A percentile compares a stretch with the other conserved stretches of the same genome.
Evolutionary conservation across 2,797 vertebrate genomes (phyloP).

Genomic region (Limnodromus scolopaceus): DNA sequence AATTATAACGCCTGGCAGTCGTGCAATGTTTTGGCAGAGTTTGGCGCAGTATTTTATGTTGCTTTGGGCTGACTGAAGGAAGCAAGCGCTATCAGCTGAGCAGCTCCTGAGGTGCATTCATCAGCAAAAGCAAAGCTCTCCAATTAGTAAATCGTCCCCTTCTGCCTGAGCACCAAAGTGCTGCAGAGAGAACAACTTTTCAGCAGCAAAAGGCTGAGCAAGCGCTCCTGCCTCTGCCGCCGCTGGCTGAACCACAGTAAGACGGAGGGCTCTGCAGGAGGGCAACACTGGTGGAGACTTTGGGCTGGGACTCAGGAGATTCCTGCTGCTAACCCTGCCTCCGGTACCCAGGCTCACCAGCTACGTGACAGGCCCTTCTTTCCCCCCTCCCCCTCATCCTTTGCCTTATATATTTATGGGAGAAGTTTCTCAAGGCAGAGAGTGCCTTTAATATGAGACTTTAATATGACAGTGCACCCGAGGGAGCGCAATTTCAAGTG

Average conservation of each 20-base stretch:
- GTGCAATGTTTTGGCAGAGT: background rate
- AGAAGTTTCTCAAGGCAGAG: background rate
- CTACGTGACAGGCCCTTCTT: background rate
- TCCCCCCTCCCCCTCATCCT: background rate
- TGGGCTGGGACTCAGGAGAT: background rate
- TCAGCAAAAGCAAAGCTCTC: background rate
- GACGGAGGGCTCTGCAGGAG: accelerated
- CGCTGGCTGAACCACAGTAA: accelerated
- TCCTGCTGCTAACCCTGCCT: background rate
- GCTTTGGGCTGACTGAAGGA: background rate
- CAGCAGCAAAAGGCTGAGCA: background rate
- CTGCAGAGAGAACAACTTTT: background rate
- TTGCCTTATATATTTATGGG: background rate
- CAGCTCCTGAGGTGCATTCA: accelerated
- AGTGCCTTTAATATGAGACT: background rate
- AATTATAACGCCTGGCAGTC: background rate
- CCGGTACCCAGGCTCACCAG: background rate
- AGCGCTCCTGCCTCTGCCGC: background rate
- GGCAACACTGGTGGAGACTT: background rate
- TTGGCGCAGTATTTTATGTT: background rate
- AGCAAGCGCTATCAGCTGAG: background rate
- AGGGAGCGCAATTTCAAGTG: background rate
- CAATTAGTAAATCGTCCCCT: background rate
- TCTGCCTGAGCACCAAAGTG: background rate
- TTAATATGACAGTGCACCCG: too few species aligned